These are phyloP conservation scores for Eristalinus aeneus DNA, from an alignment of 2,888 invertebrate genomes.

Conservation along the genomic window DNA sequence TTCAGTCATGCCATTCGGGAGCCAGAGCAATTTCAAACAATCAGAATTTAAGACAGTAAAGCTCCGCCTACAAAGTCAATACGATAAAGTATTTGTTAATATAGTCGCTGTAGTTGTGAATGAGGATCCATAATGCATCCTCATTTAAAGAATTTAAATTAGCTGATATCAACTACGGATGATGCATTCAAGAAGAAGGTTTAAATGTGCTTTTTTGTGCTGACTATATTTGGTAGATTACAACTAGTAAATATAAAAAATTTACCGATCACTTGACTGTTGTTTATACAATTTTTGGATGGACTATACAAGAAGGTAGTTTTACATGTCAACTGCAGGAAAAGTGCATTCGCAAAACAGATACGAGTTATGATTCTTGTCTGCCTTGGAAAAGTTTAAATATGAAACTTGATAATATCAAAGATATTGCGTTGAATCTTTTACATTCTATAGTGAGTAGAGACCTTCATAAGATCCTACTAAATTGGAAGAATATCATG, in stretches of 20 bases:
- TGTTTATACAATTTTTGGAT: background rate
- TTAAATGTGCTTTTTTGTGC: background rate
- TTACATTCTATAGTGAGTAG: background rate
- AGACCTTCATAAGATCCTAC: conserved; percentile 1
- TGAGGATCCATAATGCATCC: background rate
- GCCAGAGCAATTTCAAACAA: background rate
- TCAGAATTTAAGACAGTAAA: conserved; percentile 2
- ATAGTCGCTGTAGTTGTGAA: background rate
- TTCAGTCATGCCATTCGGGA: conserved; percentile 1
- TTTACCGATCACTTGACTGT: background rate
- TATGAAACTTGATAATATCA: background rate
- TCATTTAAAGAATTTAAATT: too few relatives aligned
- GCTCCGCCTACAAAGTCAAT: background rate
- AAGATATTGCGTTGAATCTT: background rate
- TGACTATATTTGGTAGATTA: background rate
- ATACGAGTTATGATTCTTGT: background rate
- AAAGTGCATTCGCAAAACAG: background rate
- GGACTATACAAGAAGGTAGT: background rate
- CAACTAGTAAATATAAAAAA: background rate
- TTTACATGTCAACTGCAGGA: background rate
- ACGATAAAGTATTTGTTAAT: background rate
- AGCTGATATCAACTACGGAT: too few relatives aligned
- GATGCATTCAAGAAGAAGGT: background rate
- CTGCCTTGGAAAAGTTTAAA: background rate
- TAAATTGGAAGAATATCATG: too few relatives aligned